A percentile compares a stretch with the other conserved stretches of the same genome.
Evolutionary conservation across 2,113 vertebrate species (phyloP).

Genomic region (Anhinga rufa): DNA sequence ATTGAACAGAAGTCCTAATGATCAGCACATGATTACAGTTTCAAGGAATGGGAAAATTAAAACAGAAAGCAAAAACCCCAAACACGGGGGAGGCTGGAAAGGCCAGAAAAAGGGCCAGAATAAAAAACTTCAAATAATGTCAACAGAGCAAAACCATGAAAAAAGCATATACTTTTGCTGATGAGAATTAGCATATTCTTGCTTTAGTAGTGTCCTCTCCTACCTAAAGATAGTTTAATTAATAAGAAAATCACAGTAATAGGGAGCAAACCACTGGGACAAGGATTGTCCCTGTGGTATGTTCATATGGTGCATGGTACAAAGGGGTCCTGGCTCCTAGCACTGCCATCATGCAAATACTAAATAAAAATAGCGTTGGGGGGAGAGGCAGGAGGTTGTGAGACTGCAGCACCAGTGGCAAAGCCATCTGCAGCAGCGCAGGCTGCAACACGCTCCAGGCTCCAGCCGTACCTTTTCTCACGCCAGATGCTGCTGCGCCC

Average conservation of each 20-base stretch:
- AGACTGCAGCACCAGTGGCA: neutral
- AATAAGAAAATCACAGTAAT: neutral
- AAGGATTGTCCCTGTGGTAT: neutral
- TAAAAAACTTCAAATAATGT: neutral
- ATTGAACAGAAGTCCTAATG: neutral
- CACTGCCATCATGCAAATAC: neutral
- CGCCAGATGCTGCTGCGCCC: neutral
- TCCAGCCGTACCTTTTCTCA: conserved; percentile 37
- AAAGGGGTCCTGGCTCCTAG: neutral
- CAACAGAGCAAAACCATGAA: neutral
- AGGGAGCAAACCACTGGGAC: neutral
- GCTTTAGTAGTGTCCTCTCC: neutral
- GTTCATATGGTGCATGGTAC: neutral
- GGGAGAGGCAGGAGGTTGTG: neutral
- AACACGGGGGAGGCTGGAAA: neutral
- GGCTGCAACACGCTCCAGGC: neutral
- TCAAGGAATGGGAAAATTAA: neutral
- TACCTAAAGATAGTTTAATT: neutral
- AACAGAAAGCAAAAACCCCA: neutral
- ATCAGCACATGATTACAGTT: neutral
- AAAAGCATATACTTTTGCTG: neutral
- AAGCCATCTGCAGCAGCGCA: neutral
- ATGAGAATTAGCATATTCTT: neutral
- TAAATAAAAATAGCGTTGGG: neutral
- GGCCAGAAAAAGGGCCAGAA: neutral